Evolutionary conservation across 2,797 vertebrate species (phyloP).

Genomic region (Ptychadena robeensis): DNA sequence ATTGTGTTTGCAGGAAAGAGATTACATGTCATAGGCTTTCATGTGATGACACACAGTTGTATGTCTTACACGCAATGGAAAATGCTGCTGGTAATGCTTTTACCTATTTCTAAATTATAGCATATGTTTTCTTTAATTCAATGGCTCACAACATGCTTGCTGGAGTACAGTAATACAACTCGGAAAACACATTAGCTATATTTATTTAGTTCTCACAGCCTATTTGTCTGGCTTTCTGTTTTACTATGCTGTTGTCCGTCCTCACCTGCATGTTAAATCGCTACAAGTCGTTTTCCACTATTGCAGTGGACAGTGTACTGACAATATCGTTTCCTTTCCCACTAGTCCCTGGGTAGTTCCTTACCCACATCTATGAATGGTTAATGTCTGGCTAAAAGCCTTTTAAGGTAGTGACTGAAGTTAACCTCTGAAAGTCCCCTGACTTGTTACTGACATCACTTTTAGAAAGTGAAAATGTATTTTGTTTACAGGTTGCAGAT

Average conservation of each 20-base stretch:
- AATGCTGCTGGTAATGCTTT: neutral
- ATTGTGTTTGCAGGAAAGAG: neutral
- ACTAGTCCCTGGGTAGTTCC: neutral
- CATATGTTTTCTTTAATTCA: slow-evolving; percentile 12
- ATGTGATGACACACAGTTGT: neutral
- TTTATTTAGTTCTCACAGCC: slow-evolving; percentile 13
- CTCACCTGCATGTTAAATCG: slow-evolving; percentile 1
- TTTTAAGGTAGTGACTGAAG: neutral
- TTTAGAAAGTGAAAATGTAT: neutral
- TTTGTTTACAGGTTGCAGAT: neutral
- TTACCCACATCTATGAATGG: neutral
- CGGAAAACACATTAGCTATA: slow-evolving; percentile 2
- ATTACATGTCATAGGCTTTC: neutral
- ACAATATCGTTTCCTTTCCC: neutral
- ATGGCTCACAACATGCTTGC: neutral
- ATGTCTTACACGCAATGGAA: neutral
- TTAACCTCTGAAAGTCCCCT: neutral
- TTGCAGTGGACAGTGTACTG: neutral
- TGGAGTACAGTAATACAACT: neutral
- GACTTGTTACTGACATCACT: neutral
- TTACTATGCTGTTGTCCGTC: neutral
- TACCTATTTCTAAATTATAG: slow-evolving; percentile 3
- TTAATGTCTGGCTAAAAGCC: neutral
- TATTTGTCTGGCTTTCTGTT: slow-evolving; percentile 1
- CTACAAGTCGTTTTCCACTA: neutral